A percentile compares a stretch with the other conserved stretches of the same genome.
These are phyloP conservation scores for Marmota monax DNA, from an alignment of 2,113 vertebrate species.

Conservation along the genomic window DNA sequence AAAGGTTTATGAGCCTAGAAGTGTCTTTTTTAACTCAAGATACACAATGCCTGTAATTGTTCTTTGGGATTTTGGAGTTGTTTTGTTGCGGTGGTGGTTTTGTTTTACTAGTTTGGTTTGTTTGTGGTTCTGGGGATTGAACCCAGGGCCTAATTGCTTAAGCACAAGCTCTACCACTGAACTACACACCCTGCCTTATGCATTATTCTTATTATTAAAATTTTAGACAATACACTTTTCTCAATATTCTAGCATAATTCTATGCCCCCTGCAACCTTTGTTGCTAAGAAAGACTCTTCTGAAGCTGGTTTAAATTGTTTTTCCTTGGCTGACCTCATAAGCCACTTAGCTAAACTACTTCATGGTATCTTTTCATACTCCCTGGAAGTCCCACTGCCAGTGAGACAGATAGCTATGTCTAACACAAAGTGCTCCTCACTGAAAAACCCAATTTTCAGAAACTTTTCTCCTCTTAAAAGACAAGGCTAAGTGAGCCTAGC, in stretches of 20 bases:
- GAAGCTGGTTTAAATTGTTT: neutral
- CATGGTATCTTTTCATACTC: neutral
- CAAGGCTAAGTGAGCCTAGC: neutral
- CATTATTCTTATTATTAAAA: slow-evolving; percentile 4
- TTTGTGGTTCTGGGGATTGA: neutral
- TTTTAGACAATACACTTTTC: neutral
- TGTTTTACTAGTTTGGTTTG: neutral
- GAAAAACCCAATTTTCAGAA: slow-evolving; percentile 13
- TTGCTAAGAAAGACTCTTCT: neutral
- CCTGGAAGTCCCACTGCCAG: neutral
- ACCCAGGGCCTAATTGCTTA: too few relatives aligned
- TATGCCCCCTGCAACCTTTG: neutral
- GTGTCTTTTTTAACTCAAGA: slow-evolving; percentile 25
- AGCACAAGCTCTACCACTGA: neutral
- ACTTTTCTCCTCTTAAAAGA: neutral
- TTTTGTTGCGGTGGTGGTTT: neutral
- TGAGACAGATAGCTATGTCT: neutral
- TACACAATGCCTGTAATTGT: neutral
- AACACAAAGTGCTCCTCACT: neutral
- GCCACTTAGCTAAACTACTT: neutral
- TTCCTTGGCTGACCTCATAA: slow-evolving; percentile 24
- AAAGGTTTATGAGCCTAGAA: slow-evolving; percentile 58
- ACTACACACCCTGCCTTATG: neutral
- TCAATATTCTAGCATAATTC: neutral
- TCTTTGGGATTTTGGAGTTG: neutral